Evolutionary conservation across 2,113 vertebrate genomes (phyloP), one percentile per base, ranked within the genome.

Genomic region (Erinaceus europaeus): DNA sequence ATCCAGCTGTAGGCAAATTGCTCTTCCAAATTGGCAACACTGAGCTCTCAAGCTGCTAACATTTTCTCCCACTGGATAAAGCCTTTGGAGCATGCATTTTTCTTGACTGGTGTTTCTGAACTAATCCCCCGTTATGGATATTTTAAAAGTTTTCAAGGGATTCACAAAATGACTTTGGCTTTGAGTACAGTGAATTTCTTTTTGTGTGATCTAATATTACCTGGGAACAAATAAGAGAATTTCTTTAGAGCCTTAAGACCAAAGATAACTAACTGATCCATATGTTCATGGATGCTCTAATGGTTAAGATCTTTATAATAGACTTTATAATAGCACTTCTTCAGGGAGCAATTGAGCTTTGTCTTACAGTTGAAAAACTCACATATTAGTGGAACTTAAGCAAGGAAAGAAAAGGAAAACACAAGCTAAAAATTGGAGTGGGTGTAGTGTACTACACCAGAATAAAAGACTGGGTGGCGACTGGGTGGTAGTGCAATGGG

Each of bases 1-100:
- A 95, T 85, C 93, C 89, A 93, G 89, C 90, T 94, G 89, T 87
- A 93, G 86, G 92, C 76, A 94, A 93, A 93, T 94, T 84, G 86
- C 89, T 91, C 84, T 92, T 93, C 71, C 95, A 93, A 83, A 93
- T 73, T 94, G 92, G 93, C 90, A 87, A 93, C 61, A 55, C 74
- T 14, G 61, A 90, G 90, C 85, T 91, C 81, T 89, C 85, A 91
- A 88, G 76, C 79, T 92, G 90, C 73, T 91, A 14, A 0, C 9
- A 50, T 84, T 64, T 86, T 34, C 44, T 53, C 84, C 81, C 57
- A 75, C 62, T 90, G 74, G 80, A 84, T 81, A 88, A 89, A 95
- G 84, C 81, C 87, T 94, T 84, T 85, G 81, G 89, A 91, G 55
- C 84, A 59, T 90, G 50, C 71, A 90, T 74, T 93, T n/a, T 84